Conservation (phyloP, 2,888 invertebrate genomes). For the Globia sparganii region DNA sequence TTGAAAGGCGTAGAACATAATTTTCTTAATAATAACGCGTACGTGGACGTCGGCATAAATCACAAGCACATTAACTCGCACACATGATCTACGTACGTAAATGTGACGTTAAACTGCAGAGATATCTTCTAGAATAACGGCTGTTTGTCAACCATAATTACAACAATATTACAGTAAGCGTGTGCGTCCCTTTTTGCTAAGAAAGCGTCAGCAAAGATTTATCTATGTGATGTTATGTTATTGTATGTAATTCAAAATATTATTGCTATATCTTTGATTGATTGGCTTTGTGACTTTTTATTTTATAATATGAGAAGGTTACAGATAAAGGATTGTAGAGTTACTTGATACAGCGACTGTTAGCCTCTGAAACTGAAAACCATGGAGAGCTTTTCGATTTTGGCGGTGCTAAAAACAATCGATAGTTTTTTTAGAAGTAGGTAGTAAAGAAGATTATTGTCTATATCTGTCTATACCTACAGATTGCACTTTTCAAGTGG, state of each 20-base stretch:
- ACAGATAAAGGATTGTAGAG: conserved; percentile 5
- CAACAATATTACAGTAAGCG: conserved; percentile 16
- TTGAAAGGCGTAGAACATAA: not conserved
- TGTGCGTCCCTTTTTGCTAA: conserved; percentile 19
- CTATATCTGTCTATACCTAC: not conserved
- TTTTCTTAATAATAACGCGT: conserved; percentile 16
- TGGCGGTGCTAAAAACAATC: not conserved
- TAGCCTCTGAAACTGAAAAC: not conserved
- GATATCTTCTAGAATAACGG: conserved; percentile 29
- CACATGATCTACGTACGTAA: conserved; percentile 51
- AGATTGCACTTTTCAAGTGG: too few relatives aligned
- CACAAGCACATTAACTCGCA: conserved; percentile 11
- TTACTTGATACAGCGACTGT: not conserved
- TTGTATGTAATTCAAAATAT: conserved; percentile 39
- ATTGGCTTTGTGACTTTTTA: conserved; percentile 1
- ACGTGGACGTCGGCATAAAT: conserved; percentile 35
- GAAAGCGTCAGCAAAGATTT: conserved; percentile 26
- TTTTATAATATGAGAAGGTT: conserved; percentile 23
- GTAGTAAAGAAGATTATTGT: not conserved
- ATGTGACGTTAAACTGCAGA: conserved; percentile 52
- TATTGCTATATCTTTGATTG: conserved; percentile 16
- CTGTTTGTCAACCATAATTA: conserved; percentile 26
- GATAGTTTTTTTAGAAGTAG: not conserved
- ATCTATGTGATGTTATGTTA: conserved; percentile 12
- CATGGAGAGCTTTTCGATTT: not conserved